Evolutionary conservation across 2,797 vertebrate genomes (phyloP).

Genomic region (Phrynocephalus forsythii): DNA sequence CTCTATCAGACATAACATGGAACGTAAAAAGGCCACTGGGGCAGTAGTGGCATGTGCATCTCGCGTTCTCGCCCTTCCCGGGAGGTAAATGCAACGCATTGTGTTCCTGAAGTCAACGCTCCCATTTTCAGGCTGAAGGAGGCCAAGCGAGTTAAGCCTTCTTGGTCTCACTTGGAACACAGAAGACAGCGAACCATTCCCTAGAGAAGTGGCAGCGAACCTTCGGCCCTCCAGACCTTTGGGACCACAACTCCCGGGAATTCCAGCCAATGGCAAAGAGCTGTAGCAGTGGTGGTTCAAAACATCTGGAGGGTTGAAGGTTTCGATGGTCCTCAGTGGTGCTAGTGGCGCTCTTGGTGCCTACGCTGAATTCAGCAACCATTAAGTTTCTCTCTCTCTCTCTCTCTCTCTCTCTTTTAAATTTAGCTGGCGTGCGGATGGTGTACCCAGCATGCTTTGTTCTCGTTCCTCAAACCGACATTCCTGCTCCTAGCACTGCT

Average conservation of each 20-base stretch:
- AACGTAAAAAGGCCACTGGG: background rate
- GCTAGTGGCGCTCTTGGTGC: background rate
- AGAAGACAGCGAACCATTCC: too few species aligned
- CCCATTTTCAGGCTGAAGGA: background rate
- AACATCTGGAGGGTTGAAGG: too few species aligned
- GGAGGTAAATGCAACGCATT: background rate
- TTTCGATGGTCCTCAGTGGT: too few species aligned
- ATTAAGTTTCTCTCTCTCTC: background rate
- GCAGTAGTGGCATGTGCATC: background rate
- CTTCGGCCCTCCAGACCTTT: too few species aligned
- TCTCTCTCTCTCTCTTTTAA: background rate
- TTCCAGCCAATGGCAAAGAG: too few species aligned
- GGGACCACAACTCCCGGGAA: too few species aligned
- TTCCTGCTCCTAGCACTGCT: conserved; percentile 87
- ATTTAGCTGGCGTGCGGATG: conserved; percentile 94
- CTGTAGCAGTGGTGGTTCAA: too few species aligned
- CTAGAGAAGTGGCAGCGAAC: too few species aligned
- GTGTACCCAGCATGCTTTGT: conserved; percentile 97
- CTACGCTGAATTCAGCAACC: background rate
- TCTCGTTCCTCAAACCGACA: conserved; percentile 95
- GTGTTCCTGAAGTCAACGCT: background rate
- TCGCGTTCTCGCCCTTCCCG: background rate
- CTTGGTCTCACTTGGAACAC: background rate
- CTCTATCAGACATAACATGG: background rate
- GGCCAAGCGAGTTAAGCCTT: background rate